A percentile compares a stretch with the other conserved stretches of the same genome.
Conservation (phyloP, 2,888 invertebrate genomes). For the Mimumesa dahlbomi region DNA sequence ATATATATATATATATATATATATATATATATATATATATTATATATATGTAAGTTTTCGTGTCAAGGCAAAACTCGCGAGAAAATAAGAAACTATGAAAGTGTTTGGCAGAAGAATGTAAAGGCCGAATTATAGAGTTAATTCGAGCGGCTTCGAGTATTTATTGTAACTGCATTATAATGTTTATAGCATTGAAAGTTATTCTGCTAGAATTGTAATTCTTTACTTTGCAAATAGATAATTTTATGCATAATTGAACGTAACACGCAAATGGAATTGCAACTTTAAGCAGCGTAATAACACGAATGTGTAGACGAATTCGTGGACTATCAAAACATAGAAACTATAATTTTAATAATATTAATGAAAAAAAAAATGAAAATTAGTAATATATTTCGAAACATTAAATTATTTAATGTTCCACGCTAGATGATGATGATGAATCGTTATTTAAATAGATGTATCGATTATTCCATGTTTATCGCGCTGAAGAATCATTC, state of each 20-base stretch:
- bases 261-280: constrained; percentile 27
- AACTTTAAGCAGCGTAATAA: background rate
- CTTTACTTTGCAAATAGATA: constrained; percentile 4
- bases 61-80: background rate
- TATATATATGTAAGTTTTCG: background rate
- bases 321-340: background rate
- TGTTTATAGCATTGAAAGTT: background rate
- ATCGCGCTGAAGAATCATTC: constrained; percentile 2
- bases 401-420: constrained; percentile 32
- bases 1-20: too few relatives aligned
- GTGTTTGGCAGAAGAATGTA: background rate
- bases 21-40: too few relatives aligned
- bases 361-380: background rate
- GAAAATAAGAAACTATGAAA: background rate
- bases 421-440: background rate
- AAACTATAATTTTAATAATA: constrained; percentile 14
- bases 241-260: background rate
- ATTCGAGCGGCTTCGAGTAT: constrained; percentile 20
- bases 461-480: constrained; percentile 24
- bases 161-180: constrained; percentile 1
- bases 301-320: background rate
- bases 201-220: background rate
- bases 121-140: constrained; percentile 3
- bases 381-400: background rate
- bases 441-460: constrained; percentile 5